Percentiles rank a stretch among this genome's conserved stretches.
Conservation (phyloP, 2,888 invertebrate species). For the Baronia brevicornis region DNA sequence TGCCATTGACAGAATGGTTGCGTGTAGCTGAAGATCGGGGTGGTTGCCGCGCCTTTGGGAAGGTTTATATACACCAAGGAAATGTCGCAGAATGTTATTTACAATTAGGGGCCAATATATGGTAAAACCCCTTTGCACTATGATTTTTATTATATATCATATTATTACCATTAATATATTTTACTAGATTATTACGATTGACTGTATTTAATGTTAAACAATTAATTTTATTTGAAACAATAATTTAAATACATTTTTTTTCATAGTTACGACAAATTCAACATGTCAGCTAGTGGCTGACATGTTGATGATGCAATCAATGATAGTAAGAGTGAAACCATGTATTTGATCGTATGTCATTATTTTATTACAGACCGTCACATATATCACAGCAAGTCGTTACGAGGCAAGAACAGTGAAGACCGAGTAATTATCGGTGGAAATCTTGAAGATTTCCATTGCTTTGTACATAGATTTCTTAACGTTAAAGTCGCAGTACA, state of each 20-base stretch:
- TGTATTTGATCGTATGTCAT: slow-evolving; percentile 27
- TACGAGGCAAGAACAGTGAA: slow-evolving; percentile 25
- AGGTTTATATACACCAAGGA: too few relatives aligned
- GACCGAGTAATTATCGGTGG: slow-evolving; percentile 22
- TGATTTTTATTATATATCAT: too few relatives aligned
- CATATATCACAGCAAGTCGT: slow-evolving; percentile 26
- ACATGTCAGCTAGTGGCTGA: neutral
- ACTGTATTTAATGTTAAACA: too few relatives aligned
- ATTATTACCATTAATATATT: too few relatives aligned
- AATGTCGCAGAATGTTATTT: too few relatives aligned
- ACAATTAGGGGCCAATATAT: too few relatives aligned
- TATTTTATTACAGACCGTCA: slow-evolving; percentile 36
- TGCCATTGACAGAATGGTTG: too few relatives aligned
- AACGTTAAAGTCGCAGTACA: slow-evolving; percentile 21
- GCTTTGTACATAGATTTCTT: slow-evolving; percentile 22
- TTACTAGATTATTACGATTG: too few relatives aligned
- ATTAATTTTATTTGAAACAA: neutral
- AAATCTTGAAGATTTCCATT: too few relatives aligned
- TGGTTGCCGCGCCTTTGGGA: too few relatives aligned
- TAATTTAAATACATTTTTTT: neutral
- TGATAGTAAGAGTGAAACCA: slow-evolving; percentile 27
- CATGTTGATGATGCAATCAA: slow-evolving; percentile 3
- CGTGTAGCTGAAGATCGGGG: too few relatives aligned
- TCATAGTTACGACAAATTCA: neutral
- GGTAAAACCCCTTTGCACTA: too few relatives aligned